A percentile compares a stretch with the other conserved stretches of the same genome.
phyloP scores from a whole-genome alignment of 2,113 vertebrate species.

The Toxostoma redivivum region DNA sequence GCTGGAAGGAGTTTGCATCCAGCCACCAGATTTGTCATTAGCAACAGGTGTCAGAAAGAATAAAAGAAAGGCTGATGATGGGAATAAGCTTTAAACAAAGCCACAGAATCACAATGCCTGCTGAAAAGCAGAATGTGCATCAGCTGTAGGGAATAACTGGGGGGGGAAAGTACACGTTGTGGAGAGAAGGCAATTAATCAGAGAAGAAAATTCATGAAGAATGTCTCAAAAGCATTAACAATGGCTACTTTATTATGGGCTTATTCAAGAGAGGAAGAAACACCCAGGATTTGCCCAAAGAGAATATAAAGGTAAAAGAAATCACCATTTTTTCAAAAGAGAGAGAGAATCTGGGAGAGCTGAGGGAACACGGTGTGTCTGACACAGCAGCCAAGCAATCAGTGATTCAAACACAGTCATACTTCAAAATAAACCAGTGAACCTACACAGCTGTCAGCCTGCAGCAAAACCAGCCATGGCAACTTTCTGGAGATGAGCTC shows the following conservation, averaged over 20 bases:
- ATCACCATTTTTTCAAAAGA: not conserved
- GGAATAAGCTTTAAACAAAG: not conserved
- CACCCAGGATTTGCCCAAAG: not conserved
- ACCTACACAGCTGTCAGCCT: not conserved
- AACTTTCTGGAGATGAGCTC: not conserved
- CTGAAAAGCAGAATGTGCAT: not conserved
- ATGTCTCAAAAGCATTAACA: not conserved
- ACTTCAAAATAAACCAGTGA: not conserved
- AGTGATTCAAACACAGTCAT: not conserved
- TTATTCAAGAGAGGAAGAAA: not conserved
- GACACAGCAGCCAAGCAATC: not conserved
- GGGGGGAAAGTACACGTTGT: not conserved
- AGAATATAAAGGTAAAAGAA: not conserved
- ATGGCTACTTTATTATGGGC: not conserved
- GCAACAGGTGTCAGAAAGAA: not conserved
- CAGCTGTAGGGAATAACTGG: not conserved
- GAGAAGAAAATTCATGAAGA: not conserved
- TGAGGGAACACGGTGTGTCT: not conserved
- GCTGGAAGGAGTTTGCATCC: rapidly evolving
- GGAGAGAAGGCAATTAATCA: not conserved
- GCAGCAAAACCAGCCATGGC: not conserved
- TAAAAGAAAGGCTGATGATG: not conserved
- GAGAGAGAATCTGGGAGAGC: not conserved
- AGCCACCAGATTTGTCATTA: not conserved
- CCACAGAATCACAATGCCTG: not conserved